Percentiles rank a stretch among this genome's conserved stretches.
phyloP scores from a whole-genome alignment of 2,113 vertebrate species.

The Ivindomyrus marchei region DNA sequence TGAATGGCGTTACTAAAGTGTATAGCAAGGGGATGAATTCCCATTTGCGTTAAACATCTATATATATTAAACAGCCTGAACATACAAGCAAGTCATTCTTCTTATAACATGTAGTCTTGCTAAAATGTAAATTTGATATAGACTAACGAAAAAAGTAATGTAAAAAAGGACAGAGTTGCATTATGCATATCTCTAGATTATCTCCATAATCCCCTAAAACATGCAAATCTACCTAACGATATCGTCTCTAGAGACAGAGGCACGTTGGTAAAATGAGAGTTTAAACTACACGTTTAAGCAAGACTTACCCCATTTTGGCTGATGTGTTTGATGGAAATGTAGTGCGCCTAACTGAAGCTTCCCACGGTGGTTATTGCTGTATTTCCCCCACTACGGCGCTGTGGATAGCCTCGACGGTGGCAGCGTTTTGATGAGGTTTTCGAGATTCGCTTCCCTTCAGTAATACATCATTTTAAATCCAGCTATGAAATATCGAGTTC shows the following conservation, averaged over 20 bases:
- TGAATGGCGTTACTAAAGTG: neutral
- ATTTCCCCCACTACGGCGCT: conserved; percentile 31
- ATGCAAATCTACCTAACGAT: conserved; percentile 31
- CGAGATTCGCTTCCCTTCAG: conserved; percentile 30
- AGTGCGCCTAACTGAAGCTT: conserved; percentile 29
- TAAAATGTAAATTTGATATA: neutral
- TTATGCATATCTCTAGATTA: conserved; percentile 5
- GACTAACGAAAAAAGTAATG: neutral
- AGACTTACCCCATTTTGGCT: conserved; percentile 64
- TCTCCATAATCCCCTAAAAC: conserved; percentile 4
- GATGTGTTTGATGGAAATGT: conserved; percentile 28
- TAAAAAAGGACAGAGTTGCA: neutral
- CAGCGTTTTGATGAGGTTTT: conserved; percentile 35
- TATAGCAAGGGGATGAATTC: neutral
- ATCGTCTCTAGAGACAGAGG: conserved; percentile 15
- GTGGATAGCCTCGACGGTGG: conserved; percentile 9
- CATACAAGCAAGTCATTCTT: neutral
- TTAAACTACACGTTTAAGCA: neutral
- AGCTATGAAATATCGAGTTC: conserved; percentile 36
- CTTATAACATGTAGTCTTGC: neutral
- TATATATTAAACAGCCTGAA: neutral
- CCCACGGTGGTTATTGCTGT: conserved; percentile 35
- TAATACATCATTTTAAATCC: conserved; percentile 43
- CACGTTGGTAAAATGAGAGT: conserved; percentile 42
- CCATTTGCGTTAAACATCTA: neutral